These are phyloP conservation scores for Helogale parvula DNA, from an alignment of 2,113 vertebrate species.

Conservation along the genomic window DNA sequence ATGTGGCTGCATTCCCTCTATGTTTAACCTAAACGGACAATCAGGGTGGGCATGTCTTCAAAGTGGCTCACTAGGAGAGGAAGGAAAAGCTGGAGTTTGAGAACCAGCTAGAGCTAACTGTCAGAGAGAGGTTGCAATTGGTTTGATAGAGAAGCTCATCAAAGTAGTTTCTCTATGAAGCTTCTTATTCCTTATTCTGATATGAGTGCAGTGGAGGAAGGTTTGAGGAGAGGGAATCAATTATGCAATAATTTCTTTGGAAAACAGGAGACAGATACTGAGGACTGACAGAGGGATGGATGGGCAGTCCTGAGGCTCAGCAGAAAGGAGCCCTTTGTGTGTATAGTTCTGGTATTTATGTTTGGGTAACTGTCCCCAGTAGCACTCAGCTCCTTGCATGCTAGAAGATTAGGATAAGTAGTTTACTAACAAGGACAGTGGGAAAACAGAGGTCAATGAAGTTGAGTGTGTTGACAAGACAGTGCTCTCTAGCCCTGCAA, in stretches of 20 bases:
- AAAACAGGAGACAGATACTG: background rate
- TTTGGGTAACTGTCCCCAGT: background rate
- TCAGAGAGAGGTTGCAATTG: background rate
- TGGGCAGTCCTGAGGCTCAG: background rate
- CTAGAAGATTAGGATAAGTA: background rate
- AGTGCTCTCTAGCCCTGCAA: background rate
- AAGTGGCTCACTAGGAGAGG: background rate
- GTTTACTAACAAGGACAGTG: background rate
- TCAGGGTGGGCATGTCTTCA: background rate
- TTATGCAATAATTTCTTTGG: conserved; percentile 15
- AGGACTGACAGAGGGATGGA: background rate
- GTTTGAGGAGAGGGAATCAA: background rate
- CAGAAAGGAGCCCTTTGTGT: background rate
- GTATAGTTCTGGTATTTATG: background rate
- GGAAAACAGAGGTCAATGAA: background rate
- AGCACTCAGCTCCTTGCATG: background rate
- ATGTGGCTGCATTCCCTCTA: background rate
- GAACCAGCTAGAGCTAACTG: background rate
- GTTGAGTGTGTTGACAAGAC: background rate
- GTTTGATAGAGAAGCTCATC: conserved; percentile 10
- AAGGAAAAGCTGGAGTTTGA: conserved; percentile 18
- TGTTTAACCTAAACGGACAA: background rate
- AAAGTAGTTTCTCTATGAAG: background rate
- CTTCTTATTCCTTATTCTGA: background rate
- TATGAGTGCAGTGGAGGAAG: conserved; percentile 18